Evolutionary conservation across 2,888 invertebrate genomes (phyloP), one percentile per base, ranked within the genome.

Genomic region (Trilocha varians): DNA sequence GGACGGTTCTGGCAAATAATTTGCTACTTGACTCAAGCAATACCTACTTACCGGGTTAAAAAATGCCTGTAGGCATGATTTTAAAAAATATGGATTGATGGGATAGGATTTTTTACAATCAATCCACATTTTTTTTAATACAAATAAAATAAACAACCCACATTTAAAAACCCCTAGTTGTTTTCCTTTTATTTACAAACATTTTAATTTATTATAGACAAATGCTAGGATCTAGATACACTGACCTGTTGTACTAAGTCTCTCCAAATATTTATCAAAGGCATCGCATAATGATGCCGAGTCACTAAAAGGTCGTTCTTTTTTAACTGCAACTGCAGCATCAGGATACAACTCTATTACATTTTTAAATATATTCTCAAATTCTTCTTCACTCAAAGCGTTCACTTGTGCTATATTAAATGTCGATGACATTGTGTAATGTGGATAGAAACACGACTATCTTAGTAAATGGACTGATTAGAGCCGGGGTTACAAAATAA

Each of bases 301-400:
- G 51, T 66, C 74, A 25, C 59, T 44, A 62, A 90, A 91, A 2
- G 91, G 91, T 35, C 88, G 68, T 50, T 74, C 68, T 36, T 70
- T 66, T 44, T 78, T 75, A 18, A 88, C 86, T 17, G 70, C 59
- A 34, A 63, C 66, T 0, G 89, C 88, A 15, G 88, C 89, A 45
- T 83, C 83, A 6, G 84, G 72, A 57, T 84, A 88, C 45, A 88
- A 70, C 59, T 91, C 90, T 41, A 91, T 87, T n/a, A 90, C 88
- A 70, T 90, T 91, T 14, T 83, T 83, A 60, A 91, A 91, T 41
- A 88, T 66, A 58, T 78, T 72, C 46, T 87, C 84, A 62, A 90
- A 90, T 47, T 87, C 76, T 36, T 87, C 83, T 36, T 65, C 72
- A 36, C 70, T 65, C 50, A 90, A 63, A 39, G 69, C 73, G 62